Percentiles rank a stretch among this genome's conserved stretches.
Evolutionary conservation across 2,113 vertebrate genomes (phyloP).

Genomic region (Engystomops pustulosus): DNA sequence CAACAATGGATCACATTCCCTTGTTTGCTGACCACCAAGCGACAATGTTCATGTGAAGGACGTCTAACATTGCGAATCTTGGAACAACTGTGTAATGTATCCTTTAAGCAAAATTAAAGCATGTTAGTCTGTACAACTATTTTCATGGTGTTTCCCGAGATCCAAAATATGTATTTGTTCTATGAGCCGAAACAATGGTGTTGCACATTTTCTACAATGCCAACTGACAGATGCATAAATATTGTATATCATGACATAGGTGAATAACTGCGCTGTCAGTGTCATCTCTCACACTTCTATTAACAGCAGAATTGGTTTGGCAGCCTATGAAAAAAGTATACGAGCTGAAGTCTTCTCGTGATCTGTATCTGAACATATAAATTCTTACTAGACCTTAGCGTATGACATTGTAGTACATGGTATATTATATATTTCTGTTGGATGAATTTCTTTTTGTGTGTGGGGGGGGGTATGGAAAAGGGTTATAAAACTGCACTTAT

Average conservation of each 20-base stretch:
- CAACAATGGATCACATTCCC: no score
- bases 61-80: no score
- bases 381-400: not conserved
- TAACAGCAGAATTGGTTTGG: not conserved
- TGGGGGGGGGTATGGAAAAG: no score
- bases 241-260: slow-evolving; percentile 15
- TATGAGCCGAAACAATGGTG: not conserved
- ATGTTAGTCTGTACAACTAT: no score
- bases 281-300: not conserved
- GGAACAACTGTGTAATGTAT: no score
- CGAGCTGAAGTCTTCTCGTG: not conserved
- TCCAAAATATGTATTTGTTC: no score
- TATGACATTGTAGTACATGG: not conserved
- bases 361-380: not conserved
- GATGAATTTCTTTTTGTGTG: no score
- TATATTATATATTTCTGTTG: not conserved
- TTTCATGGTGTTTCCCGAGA: no score
- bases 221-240: not conserved
- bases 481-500: no score
- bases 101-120: no score
- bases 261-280: not conserved
- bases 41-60: no score
- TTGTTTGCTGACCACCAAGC: no score
- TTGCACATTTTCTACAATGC: not conserved
- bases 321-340: slow-evolving; percentile 6